A percentile compares a stretch with the other conserved stretches of the same genome.
Conservation (phyloP, 2,888 invertebrate genomes). For the Parnassius smintheus region DNA sequence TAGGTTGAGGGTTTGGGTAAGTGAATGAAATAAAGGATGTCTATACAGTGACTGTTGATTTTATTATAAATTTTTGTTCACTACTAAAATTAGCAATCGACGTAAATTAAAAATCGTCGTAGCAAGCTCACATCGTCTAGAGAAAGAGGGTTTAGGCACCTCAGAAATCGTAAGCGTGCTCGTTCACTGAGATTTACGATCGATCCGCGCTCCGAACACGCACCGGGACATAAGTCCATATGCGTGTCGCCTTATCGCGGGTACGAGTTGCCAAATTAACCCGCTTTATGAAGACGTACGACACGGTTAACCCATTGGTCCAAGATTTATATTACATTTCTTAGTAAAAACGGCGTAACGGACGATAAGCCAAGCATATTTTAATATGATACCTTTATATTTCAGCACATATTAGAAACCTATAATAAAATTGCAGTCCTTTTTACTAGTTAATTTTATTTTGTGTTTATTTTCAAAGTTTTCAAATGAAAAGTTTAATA, state of each 20-base stretch:
- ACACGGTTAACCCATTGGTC: constrained; percentile 44
- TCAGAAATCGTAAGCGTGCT: constrained; percentile 36
- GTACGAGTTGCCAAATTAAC: constrained; percentile 62
- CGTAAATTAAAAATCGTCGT: constrained; percentile 27
- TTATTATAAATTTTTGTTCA: too few species aligned
- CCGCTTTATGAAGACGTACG: constrained; percentile 66
- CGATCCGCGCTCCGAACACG: constrained; percentile 56
- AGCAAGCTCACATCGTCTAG: constrained; percentile 32
- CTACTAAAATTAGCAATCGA: neutral
- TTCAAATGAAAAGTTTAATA: too few species aligned
- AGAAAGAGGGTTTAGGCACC: constrained; percentile 26
- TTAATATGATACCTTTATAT: neutral
- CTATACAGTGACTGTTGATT: too few species aligned
- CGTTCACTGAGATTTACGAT: constrained; percentile 55
- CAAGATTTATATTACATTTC: constrained; percentile 42
- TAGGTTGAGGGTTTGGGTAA: too few species aligned
- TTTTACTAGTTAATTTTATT: too few species aligned
- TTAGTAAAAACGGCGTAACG: constrained; percentile 12
- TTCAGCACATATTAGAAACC: too few species aligned
- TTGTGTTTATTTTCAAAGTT: too few species aligned
- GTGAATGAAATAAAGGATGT: too few species aligned
- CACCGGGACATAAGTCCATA: constrained; percentile 50
- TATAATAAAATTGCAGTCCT: too few species aligned
- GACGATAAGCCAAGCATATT: constrained; percentile 5
- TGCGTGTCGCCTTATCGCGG: constrained; percentile 65